Evolutionary conservation across 1,140 invertebrate species (phyloP), one percentile per base, ranked within the genome.

Genomic region (Caenorhabditis elegans): DNA sequence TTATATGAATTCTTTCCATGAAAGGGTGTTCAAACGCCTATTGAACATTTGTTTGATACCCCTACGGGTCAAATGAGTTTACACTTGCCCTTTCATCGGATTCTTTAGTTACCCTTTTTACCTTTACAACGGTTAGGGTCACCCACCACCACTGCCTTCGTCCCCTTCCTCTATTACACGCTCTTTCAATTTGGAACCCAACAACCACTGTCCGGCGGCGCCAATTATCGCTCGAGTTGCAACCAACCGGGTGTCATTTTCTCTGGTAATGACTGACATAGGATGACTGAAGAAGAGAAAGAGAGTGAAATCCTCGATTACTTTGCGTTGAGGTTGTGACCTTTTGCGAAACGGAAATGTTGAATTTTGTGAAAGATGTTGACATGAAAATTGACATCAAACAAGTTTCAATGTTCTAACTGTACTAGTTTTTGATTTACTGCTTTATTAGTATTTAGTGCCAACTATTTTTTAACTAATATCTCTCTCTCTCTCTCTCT

Each of bases 141-240:
- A 70, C 28, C 60, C 60, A 24, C 24, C 28, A 8, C 34, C 53
- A 17, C 26, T 34, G 4, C 24, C 28, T n/a, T 15, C 4, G 3
- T 53, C 49, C 4, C 49, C n/a, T 5, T 19, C 13, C 22, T n/a
- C 22, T 65, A 10, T 65, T n/a, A n/a, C n/a, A n/a, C n/a, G n/a
- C 28, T 6, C 2, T 65, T 70, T 39, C 31, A 70, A 70, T 70
- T 70, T 15, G 17, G 34, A 31, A 13, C 11, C 31, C 24, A 13
- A 43, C 60, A 36, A 36, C 60, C 34, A 70, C 34, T 70, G 34
- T 39, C 60, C 60, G 60, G 31, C 60, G 60, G 60, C 60, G 60
- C 60, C 60, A 70, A 70, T 70, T 70, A 70, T 70, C 60, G 60
- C 34, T 70, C n/a, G 60, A 70, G 60, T 70, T 70, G 60, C 60